These are phyloP conservation scores for Stenurella melanura DNA, from an alignment of 2,888 invertebrate genomes.

Conservation along the genomic window DNA sequence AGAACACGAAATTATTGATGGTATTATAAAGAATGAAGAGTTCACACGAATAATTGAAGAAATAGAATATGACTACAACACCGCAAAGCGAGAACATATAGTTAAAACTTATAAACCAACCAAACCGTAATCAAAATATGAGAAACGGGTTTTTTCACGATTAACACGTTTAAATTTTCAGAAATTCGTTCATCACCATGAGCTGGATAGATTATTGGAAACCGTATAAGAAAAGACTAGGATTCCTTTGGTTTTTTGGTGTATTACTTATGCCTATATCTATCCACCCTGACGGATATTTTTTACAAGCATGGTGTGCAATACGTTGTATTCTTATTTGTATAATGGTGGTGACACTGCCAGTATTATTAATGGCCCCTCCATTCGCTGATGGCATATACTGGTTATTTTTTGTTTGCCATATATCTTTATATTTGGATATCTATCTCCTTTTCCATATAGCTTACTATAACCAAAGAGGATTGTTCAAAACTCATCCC, in stretches of 20 bases:
- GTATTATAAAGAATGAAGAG: slow-evolving; percentile 3
- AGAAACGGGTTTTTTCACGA: not conserved
- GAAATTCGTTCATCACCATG: slow-evolving; percentile 39
- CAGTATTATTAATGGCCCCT: slow-evolving; percentile 37
- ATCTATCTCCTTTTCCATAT: slow-evolving; percentile 50
- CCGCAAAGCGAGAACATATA: not conserved
- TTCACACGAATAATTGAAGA: not conserved
- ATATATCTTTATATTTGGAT: slow-evolving; percentile 49
- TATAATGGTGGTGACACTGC: slow-evolving; percentile 26
- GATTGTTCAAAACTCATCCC: slow-evolving; percentile 46
- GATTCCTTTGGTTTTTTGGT: slow-evolving; percentile 58
- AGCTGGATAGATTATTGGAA: slow-evolving; percentile 41
- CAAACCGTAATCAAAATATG: not conserved
- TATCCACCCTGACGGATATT: slow-evolving; percentile 62
- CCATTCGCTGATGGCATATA: slow-evolving; percentile 36
- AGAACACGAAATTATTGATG: slow-evolving; percentile 38
- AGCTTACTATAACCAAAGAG: slow-evolving; percentile 45
- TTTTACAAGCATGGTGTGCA: slow-evolving; percentile 61
- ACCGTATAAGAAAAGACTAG: slow-evolving; percentile 49
- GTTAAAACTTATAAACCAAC: not conserved
- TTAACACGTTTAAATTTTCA: slow-evolving; percentile 12
- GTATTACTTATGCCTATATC: slow-evolving; percentile 62
- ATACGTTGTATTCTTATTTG: slow-evolving; percentile 44
- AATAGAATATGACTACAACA: not conserved
- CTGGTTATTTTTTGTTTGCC: slow-evolving; percentile 46